These are phyloP conservation scores for Hippoglossus stenolepis DNA, from an alignment of 2,113 vertebrate genomes.

Conservation along the genomic window DNA sequence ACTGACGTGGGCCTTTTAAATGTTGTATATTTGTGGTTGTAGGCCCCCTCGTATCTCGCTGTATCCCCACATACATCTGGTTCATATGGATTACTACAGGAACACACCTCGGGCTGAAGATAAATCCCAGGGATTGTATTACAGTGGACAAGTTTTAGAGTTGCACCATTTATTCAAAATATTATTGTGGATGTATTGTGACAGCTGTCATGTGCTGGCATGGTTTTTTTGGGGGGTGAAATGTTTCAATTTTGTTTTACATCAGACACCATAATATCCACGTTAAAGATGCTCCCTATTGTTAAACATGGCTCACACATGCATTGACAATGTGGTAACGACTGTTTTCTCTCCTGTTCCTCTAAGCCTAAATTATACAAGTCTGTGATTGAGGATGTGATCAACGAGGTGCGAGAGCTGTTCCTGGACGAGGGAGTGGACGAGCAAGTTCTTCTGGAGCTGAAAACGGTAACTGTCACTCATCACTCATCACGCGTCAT, in stretches of 20 bases:
- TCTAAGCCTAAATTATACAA: constrained; percentile 95
- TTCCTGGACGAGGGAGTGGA: constrained; percentile 99
- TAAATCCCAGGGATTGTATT: not conserved
- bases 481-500: no score
- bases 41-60: not conserved
- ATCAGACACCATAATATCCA: no score
- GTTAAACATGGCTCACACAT: not conserved
- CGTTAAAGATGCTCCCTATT: no score
- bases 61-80: not conserved
- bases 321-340: not conserved
- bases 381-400: constrained; percentile 98
- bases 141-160: not conserved
- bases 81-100: not conserved
- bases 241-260: no score
- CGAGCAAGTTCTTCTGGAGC: constrained; percentile 96
- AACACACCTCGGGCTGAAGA: not conserved
- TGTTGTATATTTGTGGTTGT: no score
- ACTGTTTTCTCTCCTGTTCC: not conserved
- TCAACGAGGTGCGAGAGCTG: constrained; percentile 96
- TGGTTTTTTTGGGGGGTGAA: no score
- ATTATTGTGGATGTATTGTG: not conserved
- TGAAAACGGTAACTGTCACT: constrained; percentile 90
- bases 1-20: not conserved
- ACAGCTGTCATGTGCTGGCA: not conserved
- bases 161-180: no score